phyloP scores from a whole-genome alignment of 2,113 vertebrate genomes.

The Empidonax traillii region DNA sequence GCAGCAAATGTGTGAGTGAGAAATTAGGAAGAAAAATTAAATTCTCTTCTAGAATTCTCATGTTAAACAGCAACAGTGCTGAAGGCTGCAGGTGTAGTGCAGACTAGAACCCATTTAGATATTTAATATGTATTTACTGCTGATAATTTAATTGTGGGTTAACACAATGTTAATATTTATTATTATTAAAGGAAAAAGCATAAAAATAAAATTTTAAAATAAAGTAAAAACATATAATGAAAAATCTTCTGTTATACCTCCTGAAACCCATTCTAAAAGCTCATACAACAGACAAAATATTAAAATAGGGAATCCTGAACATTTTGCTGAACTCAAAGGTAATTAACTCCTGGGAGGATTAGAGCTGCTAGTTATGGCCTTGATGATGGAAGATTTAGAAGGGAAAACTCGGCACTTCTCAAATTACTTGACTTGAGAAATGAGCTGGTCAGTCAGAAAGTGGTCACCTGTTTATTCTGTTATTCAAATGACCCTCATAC shows the following conservation, averaged over 20 bases:
- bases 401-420: neutral
- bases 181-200: neutral
- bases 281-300: neutral
- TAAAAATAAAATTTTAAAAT: neutral
- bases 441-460: neutral
- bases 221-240: neutral
- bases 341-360: slow-evolving; percentile 2
- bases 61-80: neutral
- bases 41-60: neutral
- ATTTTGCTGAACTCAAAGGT: neutral
- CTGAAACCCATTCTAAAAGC: neutral
- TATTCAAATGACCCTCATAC: neutral
- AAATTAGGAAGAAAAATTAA: neutral
- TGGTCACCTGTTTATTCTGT: neutral
- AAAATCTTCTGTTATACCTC: neutral
- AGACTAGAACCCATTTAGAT: neutral
- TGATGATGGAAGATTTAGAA: neutral
- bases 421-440: neutral
- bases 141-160: neutral
- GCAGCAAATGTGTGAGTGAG: neutral
- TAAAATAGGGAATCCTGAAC: neutral
- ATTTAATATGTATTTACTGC: neutral
- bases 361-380: neutral
- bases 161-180: neutral
- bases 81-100: neutral